Percentiles rank a stretch among this genome's conserved stretches.
These are phyloP conservation scores for Eupristina koningsbergeri DNA, from an alignment of 1,140 invertebrate species.

Conservation along the genomic window DNA sequence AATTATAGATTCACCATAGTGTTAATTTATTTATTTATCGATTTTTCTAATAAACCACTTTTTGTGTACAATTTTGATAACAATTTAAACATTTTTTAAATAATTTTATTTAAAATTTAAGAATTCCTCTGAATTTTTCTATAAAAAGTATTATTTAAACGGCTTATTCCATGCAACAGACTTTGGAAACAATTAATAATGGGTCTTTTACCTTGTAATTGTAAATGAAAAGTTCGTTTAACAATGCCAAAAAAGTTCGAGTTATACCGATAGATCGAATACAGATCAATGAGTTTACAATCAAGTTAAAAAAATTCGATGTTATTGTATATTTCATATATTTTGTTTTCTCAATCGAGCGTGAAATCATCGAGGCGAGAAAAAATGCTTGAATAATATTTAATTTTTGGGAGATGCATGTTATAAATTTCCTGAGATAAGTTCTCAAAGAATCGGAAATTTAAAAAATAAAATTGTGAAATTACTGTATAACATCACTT, in stretches of 20 bases:
- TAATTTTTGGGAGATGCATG: neutral
- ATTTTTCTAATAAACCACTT: neutral
- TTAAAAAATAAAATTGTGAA: neutral
- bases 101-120: neutral
- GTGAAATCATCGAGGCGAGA: neutral
- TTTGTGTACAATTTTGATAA: neutral
- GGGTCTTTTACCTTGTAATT: constrained; percentile 64
- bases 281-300: neutral
- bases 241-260: constrained; percentile 61
- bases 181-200: constrained; percentile 67
- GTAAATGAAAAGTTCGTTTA: constrained; percentile 64
- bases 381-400: neutral
- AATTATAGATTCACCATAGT: constrained; percentile 54
- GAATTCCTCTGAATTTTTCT: neutral
- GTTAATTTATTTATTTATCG: constrained; percentile 15
- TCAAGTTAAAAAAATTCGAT: neutral
- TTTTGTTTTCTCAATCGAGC: neutral
- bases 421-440: constrained; percentile 23
- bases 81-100: neutral
- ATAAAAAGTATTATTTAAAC: constrained; percentile 38
- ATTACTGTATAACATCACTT: neutral
- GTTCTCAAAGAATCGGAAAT: neutral
- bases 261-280: constrained; percentile 6
- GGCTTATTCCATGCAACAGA: constrained; percentile 60
- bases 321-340: neutral